Evolutionary conservation across 1,140 invertebrate genomes (phyloP).

Genomic region (Apis florea): DNA sequence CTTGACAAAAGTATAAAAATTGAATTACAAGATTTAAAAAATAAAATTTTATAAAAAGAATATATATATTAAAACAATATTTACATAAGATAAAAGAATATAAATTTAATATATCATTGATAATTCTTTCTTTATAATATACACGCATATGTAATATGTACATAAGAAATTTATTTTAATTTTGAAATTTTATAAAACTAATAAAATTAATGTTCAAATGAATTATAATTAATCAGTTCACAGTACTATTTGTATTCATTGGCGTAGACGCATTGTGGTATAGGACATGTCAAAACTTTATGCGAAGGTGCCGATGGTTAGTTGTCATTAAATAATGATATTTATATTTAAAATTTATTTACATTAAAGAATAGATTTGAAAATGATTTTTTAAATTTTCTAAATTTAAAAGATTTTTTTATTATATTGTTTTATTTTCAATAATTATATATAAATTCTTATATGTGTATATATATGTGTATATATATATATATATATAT

Average conservation of each 20-base stretch:
- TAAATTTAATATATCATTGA: not conserved
- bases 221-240: conserved; percentile 23
- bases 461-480: not conserved
- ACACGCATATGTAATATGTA: not conserved
- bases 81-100: not conserved
- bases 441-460: not conserved
- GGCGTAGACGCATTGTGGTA: conserved; percentile 43
- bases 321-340: conserved; percentile 68
- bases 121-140: not conserved
- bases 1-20: not conserved
- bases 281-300: conserved; percentile 73
- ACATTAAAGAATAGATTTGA: not conserved
- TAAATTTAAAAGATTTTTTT: not conserved
- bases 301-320: conserved; percentile 76
- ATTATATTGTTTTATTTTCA: not conserved
- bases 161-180: not conserved
- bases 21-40: not conserved
- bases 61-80: not conserved
- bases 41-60: no score
- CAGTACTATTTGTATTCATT: conserved; percentile 39
- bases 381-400: not conserved
- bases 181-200: not conserved
- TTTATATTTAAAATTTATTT: conserved; percentile 36
- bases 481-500: no score
- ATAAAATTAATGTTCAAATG: not conserved